Base-by-base conservation (phyloP, 1,140 invertebrate species). In the Mamestra configurata region DNA sequence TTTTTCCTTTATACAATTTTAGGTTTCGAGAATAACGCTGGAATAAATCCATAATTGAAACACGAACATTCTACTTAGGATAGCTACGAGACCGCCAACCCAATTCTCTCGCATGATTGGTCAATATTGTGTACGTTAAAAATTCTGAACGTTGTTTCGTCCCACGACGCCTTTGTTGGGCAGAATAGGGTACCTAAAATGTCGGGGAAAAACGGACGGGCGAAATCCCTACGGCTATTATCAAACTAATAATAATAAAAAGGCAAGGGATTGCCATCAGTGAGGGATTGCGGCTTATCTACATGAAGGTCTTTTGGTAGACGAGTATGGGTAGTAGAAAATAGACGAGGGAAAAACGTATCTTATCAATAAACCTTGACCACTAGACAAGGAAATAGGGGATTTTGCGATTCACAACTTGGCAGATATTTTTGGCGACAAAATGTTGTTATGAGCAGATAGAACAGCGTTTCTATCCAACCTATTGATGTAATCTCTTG, bases 81-180 rank as follows among this genome's bases (percentile, higher is more conserved):
- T 13, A 37, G 0, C n/a, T 64, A 61, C 1, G 15, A 8, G 35
- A 13, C 31, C 15, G 35, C 57, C n/a, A 22, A 59, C 61, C 35
- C 18, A 66, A 20, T 20, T 40, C 8, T 66, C 35, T 11, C 61
- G 11, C 61, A 22, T 66, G 61, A 20, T 66, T 40, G 35, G 35
- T 66, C 59, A 64, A 64, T 64, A 64, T 15, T 57, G n/a, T 6
- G 59, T 20, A 10, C 59, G 59, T 64, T 64, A 64, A 61, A 55
- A 64, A 64, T 64, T 64, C 59, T 6, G 31, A 0, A 37, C 59
- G 8, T n/a, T 31, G 31, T n/a, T n/a, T n/a, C n/a, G n/a, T 64
- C 59, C 31, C 31, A 31, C 27, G 59, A 18, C 1, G 31, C 7
- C n/a, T n/a, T n/a, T 18, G n/a, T 31, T n/a, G 31, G 2, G n/a